A percentile compares a stretch with the other conserved stretches of the same genome.
These are phyloP conservation scores for Epinephelus lanceolatus DNA, from an alignment of 2,113 vertebrate species.

Conservation along the genomic window DNA sequence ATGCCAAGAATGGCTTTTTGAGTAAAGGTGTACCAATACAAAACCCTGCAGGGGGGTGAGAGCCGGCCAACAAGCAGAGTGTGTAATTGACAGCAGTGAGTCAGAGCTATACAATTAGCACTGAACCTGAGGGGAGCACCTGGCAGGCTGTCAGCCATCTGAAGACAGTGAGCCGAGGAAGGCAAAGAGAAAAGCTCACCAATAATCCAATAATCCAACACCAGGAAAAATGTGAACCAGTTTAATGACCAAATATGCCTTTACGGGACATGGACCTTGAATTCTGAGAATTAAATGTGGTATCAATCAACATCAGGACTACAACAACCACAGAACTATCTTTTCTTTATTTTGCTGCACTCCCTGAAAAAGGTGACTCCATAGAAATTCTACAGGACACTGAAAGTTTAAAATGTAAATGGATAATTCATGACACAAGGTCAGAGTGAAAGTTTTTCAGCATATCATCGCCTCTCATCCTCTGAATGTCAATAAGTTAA, in stretches of 20 bases:
- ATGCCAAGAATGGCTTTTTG: background rate
- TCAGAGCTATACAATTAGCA: slow-evolving; percentile 39
- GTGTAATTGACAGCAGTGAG: slow-evolving; percentile 46
- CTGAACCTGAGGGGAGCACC: slow-evolving; percentile 44
- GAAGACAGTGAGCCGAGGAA: slow-evolving; percentile 1
- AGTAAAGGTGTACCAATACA: slow-evolving; percentile 7
- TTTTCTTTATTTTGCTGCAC: background rate
- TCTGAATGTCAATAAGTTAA: slow-evolving; percentile 30
- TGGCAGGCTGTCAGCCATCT: slow-evolving; percentile 19
- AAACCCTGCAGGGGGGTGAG: background rate
- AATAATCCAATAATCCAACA: slow-evolving; percentile 17
- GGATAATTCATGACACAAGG: slow-evolving; percentile 17
- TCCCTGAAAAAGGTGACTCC: slow-evolving; percentile 5
- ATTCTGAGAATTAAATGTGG: background rate
- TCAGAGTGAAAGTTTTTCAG: background rate
- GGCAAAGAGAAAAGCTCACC: background rate
- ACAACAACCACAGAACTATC: background rate
- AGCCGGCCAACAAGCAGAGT: slow-evolving; percentile 3
- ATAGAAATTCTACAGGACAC: background rate
- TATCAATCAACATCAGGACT: background rate
- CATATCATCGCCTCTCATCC: slow-evolving; percentile 2
- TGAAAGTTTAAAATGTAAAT: background rate
- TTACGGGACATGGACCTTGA: background rate
- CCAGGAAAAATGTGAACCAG: background rate
- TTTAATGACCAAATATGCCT: background rate